Percentiles rank a stretch among this genome's conserved stretches.
Conservation (phyloP, 2,113 vertebrate genomes). For the Laticauda laticaudata region DNA sequence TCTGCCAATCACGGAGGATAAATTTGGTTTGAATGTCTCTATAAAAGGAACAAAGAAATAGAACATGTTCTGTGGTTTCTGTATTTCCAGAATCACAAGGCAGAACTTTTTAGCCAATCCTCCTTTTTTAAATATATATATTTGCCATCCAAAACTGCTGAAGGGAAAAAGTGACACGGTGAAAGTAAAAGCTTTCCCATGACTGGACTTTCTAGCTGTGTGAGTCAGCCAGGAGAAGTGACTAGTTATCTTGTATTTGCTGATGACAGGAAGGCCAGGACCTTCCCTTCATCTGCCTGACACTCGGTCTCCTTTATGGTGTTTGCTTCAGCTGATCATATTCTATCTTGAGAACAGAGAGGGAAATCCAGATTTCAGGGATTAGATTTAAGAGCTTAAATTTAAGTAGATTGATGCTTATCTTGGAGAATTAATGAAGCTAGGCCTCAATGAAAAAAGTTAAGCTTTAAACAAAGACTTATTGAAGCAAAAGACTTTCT, state of each 20-base stretch:
- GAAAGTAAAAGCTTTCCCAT: neutral
- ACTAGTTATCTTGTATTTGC: neutral
- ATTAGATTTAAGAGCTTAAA: neutral
- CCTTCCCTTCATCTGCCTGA: neutral
- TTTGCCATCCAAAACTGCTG: neutral
- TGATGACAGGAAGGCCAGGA: neutral
- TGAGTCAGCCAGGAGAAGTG: neutral
- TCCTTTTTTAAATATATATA: neutral
- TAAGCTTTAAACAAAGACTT: neutral
- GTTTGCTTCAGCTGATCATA: neutral
- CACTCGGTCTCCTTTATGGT: neutral
- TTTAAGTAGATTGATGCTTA: neutral
- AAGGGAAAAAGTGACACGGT: neutral
- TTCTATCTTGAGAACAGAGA: neutral
- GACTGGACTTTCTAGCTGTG: neutral
- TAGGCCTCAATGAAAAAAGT: neutral
- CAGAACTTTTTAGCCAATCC: neutral
- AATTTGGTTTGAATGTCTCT: neutral
- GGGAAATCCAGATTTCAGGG: neutral
- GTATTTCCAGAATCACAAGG: neutral
- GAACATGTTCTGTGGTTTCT: neutral
- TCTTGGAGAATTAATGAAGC: neutral
- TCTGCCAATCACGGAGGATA: neutral
- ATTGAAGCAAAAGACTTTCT: neutral
- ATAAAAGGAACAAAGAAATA: neutral